Evolutionary conservation across 2,797 vertebrate species (phyloP), one percentile per base, ranked within the genome.

Genomic region (Scarus forsteni): DNA sequence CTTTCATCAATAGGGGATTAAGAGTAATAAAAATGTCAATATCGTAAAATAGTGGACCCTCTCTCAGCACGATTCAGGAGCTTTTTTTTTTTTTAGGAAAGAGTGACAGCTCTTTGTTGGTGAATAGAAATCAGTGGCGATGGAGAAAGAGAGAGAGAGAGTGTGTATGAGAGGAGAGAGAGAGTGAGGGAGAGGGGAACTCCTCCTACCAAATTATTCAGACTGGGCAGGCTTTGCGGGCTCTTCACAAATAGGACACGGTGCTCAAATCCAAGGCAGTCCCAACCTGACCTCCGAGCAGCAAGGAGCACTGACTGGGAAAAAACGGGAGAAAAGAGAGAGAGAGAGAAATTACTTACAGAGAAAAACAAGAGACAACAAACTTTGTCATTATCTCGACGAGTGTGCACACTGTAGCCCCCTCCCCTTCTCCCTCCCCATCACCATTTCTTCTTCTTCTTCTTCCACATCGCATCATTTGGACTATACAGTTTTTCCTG

Each of bases 41-140:
- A 87, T 78, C 86, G 81, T 87, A 77, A 75, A 87, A 84, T 72
- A 48, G 70, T 66, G 78, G 71, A 93, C 92, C 95, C 94, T 93
- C 93, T 91, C 91, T 89, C 76, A 60, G 83, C 67, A 93, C 91
- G 95, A 95, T 93, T 91, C 85, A 86, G 91, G 27, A 27, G 27
- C 27, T 27, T 27, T 27, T 27, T 27, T 27, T 27, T 27, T 27
- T 74, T 69, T 93, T 90, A 94, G 94, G 92, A 91, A 84, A 95
- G 95, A 96, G 93, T 97, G 96, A 97, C 96, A 97, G 96, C 93
- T 97, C 97, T 98, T 99, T 99, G 97, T 99, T 98, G 96, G 95
- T 95, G 97, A 96, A 95, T 95, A 96, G 95, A 94, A 96, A 95
- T 95, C 94, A 94, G 95, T 89, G 94, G 94, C 92, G 92, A 95